A percentile compares a stretch with the other conserved stretches of the same genome.
Conservation (phyloP, 2,113 vertebrate genomes). For the Ranitomeya variabilis region DNA sequence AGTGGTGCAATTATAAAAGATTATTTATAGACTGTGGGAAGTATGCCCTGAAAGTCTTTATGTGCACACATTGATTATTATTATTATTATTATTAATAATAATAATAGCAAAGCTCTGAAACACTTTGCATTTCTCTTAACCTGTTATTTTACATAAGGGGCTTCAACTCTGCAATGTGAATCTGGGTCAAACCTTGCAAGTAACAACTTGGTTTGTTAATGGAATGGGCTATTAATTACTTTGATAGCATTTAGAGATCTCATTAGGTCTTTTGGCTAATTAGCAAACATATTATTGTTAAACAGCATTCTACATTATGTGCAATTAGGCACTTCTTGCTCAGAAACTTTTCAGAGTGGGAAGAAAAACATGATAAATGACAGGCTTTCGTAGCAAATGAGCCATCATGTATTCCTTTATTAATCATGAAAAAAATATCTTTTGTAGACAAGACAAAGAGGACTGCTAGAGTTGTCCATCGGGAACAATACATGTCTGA, state of each 20-base stretch:
- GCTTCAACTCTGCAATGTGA: not conserved
- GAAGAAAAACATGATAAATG: constrained; percentile 33
- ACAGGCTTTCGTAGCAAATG: not conserved
- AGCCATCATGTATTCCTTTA: constrained; percentile 11
- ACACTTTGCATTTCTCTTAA: constrained; percentile 8
- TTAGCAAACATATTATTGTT: constrained; percentile 36
- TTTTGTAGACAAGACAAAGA: constrained; percentile 2
- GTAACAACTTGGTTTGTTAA: not conserved
- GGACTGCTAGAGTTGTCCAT: not conserved
- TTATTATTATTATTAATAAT: constrained; percentile 18
- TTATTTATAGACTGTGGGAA: constrained; percentile 46
- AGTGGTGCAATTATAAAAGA: constrained; percentile 28
- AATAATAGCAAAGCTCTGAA: not conserved
- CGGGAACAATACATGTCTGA: constrained; percentile 3
- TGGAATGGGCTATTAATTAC: constrained; percentile 42
- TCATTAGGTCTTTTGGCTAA: constrained; percentile 35
- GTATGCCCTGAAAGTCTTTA: constrained; percentile 24
- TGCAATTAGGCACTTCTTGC: constrained; percentile 27
- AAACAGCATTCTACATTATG: constrained; percentile 19
- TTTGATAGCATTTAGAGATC: constrained; percentile 25
- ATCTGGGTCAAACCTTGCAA: not conserved
- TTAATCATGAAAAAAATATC: not conserved
- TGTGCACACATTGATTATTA: not conserved
- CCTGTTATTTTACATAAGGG: not conserved
- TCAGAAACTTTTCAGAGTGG: constrained; percentile 6